A percentile compares a stretch with the other conserved stretches of the same genome.
phyloP scores from a whole-genome alignment of 2,888 invertebrate species.

The Ormyrus nitidulus region DNA sequence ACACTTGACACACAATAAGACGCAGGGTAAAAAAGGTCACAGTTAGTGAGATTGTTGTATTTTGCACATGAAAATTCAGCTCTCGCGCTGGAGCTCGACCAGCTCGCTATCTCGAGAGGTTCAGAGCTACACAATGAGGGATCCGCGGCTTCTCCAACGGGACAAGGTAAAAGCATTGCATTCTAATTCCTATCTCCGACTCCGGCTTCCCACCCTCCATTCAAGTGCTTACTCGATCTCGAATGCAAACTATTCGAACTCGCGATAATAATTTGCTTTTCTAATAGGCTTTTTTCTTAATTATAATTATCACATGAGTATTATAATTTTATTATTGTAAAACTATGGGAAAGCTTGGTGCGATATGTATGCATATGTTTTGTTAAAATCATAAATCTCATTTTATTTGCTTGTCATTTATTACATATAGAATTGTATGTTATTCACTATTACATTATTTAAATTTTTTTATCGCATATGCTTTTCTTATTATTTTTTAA shows the following conservation, averaged over 20 bases:
- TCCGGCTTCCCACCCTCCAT: background rate
- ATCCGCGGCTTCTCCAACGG: slow-evolving; percentile 74
- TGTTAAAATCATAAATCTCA: background rate
- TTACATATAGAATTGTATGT: background rate
- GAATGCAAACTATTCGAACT: no score
- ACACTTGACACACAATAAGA: background rate
- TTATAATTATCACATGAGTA: slow-evolving; percentile 2
- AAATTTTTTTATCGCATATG: slow-evolving; percentile 22
- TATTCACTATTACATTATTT: background rate
- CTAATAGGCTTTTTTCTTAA: no score
- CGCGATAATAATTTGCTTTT: slow-evolving; percentile 10
- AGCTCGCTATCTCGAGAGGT: slow-evolving; percentile 81
- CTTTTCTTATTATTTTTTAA: slow-evolving; percentile 30
- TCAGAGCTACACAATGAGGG: slow-evolving; percentile 79
- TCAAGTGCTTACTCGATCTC: no score
- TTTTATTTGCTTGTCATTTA: slow-evolving; percentile 32
- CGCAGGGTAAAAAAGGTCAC: slow-evolving; percentile 1
- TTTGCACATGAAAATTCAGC: slow-evolving; percentile 77
- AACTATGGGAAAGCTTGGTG: slow-evolving; percentile 60
- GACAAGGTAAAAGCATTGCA: slow-evolving; percentile 71
- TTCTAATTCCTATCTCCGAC: slow-evolving; percentile 29
- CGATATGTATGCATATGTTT: slow-evolving; percentile 17
- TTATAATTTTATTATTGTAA: slow-evolving; percentile 25
- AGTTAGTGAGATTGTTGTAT: slow-evolving; percentile 75
- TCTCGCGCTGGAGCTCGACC: slow-evolving; percentile 81